phyloP scores from a whole-genome alignment of 2,113 vertebrate species.

The Bettongia penicillata region DNA sequence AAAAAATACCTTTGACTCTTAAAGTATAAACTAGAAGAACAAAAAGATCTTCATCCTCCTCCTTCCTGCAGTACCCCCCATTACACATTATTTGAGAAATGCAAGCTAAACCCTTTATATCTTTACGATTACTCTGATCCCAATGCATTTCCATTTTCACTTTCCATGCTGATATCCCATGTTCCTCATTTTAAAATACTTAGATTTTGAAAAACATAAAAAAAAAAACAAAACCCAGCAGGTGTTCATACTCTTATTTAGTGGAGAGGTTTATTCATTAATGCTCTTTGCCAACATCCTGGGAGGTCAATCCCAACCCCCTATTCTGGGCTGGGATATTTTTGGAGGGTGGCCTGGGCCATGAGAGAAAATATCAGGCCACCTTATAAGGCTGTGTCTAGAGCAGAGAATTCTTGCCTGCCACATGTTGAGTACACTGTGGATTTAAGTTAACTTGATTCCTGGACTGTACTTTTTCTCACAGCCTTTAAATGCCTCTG shows the following conservation, averaged over 20 bases:
- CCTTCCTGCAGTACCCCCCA: background rate
- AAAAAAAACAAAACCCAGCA: slow-evolving; percentile 29
- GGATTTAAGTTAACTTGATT: slow-evolving; percentile 56
- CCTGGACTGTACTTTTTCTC: slow-evolving; percentile 69
- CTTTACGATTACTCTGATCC: background rate
- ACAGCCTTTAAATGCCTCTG: slow-evolving; percentile 49
- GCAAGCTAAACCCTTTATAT: background rate
- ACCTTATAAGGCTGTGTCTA: slow-evolving; percentile 79
- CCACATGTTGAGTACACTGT: slow-evolving; percentile 47
- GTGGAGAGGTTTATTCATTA: slow-evolving; percentile 46
- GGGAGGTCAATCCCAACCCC: slow-evolving; percentile 68
- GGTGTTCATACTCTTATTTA: slow-evolving; percentile 49
- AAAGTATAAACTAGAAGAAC: slow-evolving; percentile 25
- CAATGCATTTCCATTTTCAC: background rate
- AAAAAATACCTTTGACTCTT: background rate
- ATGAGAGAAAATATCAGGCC: slow-evolving; percentile 78
- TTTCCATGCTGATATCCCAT: background rate
- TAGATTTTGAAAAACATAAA: background rate
- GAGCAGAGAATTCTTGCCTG: slow-evolving; percentile 65
- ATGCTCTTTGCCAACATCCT: slow-evolving; percentile 24
- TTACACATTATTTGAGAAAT: background rate
- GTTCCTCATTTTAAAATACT: background rate
- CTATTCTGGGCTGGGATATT: slow-evolving; percentile 74
- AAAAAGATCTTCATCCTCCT: background rate
- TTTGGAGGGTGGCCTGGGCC: slow-evolving; percentile 75